Conservation (phyloP, 2,888 invertebrate species). For the Nephrotoma flavescens region DNA sequence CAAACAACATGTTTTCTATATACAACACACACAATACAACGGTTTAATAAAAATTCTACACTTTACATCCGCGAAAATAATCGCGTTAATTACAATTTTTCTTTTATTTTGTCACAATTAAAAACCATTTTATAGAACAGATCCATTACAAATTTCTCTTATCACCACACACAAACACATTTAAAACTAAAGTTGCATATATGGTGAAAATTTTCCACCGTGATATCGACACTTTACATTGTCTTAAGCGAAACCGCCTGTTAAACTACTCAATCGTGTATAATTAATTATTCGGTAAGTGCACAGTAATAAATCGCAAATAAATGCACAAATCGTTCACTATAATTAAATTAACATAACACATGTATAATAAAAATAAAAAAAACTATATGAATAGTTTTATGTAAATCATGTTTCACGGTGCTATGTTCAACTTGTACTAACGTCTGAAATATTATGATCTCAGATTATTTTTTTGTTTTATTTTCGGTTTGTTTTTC, state of each 20-base stretch:
- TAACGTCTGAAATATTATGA: neutral
- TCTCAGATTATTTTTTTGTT: neutral
- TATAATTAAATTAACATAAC: neutral
- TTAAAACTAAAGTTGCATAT: neutral
- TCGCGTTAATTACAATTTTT: neutral
- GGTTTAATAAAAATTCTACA: neutral
- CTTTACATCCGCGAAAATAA: neutral
- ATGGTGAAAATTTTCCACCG: neutral
- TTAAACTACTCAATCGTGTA: neutral
- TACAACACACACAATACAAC: neutral
- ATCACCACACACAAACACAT: neutral
- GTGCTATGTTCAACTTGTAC: neutral
- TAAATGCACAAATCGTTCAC: neutral
- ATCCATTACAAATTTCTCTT: neutral
- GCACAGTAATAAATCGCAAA: neutral
- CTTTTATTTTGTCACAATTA: neutral
- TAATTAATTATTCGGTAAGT: neutral
- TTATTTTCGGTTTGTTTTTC: neutral
- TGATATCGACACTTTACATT: neutral
- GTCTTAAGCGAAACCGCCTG: neutral
- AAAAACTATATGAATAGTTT: neutral
- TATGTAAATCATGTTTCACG: neutral
- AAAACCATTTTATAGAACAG: neutral
- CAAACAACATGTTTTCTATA: too few species aligned
- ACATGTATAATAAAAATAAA: neutral